Percentiles rank a stretch among this genome's conserved stretches.
phyloP scores from a whole-genome alignment of 92 coral and sea anemone species.

The Scolanthus callimorphus region DNA sequence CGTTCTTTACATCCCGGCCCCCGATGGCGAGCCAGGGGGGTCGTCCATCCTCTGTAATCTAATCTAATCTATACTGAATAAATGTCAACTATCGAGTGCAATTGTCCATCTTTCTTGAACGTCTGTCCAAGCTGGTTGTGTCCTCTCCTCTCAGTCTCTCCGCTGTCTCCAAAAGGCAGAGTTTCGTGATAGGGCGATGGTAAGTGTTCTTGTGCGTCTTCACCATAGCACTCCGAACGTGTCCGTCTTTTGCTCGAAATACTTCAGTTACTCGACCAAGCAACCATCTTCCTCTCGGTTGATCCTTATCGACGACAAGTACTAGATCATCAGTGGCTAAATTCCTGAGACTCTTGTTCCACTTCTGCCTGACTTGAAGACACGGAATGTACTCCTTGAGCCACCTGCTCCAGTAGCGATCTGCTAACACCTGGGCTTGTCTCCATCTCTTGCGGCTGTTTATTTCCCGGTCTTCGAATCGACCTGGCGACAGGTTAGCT shows the following conservation, averaged over 20 bases:
- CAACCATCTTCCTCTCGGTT: constrained; percentile 49
- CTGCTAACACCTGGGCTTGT: constrained; percentile 42
- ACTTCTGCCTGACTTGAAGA: constrained; percentile 42
- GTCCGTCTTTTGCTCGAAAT: constrained; percentile 42
- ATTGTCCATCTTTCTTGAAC: too few species aligned
- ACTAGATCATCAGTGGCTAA: constrained; percentile 35
- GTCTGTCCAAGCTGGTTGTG: background rate
- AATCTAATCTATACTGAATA: too few species aligned
- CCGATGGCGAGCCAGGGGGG: too few species aligned
- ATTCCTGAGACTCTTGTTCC: constrained; percentile 35
- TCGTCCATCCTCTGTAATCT: too few species aligned
- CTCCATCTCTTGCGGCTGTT: constrained; percentile 23
- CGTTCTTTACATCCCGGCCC: too few species aligned
- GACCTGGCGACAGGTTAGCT: constrained; percentile 31
- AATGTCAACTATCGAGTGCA: constrained; percentile 1
- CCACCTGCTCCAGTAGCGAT: constrained; percentile 55
- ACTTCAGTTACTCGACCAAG: constrained; percentile 46
- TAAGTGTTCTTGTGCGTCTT: constrained; percentile 21
- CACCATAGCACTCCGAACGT: constrained; percentile 43
- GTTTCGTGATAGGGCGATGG: constrained; percentile 43
- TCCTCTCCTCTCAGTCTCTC: background rate
- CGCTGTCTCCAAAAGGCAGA: constrained; percentile 23
- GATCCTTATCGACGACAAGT: constrained; percentile 27
- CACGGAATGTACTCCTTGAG: constrained; percentile 41
- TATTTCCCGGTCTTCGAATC: constrained; percentile 23